Evolutionary conservation across 2,113 vertebrate species (phyloP), one percentile per base, ranked within the genome.

Genomic region (Ammodytes dubius): DNA sequence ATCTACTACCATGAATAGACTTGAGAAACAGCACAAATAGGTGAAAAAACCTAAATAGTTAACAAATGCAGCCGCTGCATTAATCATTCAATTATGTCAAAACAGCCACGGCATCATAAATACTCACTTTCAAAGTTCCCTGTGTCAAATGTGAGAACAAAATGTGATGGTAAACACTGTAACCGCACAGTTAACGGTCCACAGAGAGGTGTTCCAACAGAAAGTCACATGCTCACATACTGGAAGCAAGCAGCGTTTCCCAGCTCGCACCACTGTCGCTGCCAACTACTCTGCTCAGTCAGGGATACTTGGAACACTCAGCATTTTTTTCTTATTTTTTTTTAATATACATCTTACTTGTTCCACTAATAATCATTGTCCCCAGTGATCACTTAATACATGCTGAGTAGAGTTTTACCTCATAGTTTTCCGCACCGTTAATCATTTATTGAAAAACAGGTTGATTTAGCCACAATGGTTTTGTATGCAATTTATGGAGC

Each of bases 171-270:
- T 83, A 58, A 84, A 57, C 46, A 35, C 11, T 56, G 47, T 71
- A 5, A n/a, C 65, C 43, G 8, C 70, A 58, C 7, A 5, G 57
- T 63, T 60, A 69, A 39, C 42, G 63, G 71, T 88, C 69, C 54
- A 54, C 35, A 74, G 68, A 65, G 79, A 79, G 56, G 46, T 13
- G 17, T 42, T 81, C 43, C 56, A 39, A 70, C 57, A 70, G 70
- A 87, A 85, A 82, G 50, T 90, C 86, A 84, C 40, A 2, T 88
- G 86, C 10, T 64, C 50, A 50, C 52, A 7, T 74, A 86, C 90
- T 87, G 89, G 86, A 89, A 90, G 76, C 74, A 50, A 68, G 52
- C n/a, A 77, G 11, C 63, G 3, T 73, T 90, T 91, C 86, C 88
- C 88, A 88, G 68, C 61, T 66, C 3, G 1, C 61, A 1, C 17